A percentile compares a stretch with the other conserved stretches of the same genome.
Evolutionary conservation across 2,113 vertebrate species (phyloP).

Genomic region (Corythoichthys intestinalis): DNA sequence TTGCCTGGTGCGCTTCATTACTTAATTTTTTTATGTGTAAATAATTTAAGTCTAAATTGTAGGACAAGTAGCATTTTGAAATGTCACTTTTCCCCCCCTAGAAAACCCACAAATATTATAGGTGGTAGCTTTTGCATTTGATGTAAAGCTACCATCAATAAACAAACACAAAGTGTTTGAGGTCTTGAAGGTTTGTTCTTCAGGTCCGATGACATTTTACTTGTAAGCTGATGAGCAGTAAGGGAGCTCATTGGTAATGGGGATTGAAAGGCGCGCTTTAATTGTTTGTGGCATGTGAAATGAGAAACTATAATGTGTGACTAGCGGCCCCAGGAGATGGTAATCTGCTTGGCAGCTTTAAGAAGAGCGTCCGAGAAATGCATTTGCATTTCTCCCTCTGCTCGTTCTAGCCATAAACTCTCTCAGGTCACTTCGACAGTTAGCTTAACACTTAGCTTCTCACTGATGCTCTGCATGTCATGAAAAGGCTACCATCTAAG

Average conservation of each 20-base stretch:
- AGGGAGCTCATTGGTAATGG: conserved; percentile 14
- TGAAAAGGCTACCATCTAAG: too few relatives aligned
- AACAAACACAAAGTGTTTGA: neutral
- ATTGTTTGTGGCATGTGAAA: conserved; percentile 57
- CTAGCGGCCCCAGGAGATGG: conserved; percentile 68
- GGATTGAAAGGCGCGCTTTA: conserved; percentile 46
- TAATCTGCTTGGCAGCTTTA: conserved; percentile 59
- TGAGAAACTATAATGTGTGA: conserved; percentile 70
- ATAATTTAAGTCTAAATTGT: too few relatives aligned
- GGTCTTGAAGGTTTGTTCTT: conserved; percentile 1
- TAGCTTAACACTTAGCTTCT: too few relatives aligned
- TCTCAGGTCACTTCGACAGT: conserved; percentile 46
- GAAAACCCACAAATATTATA: too few relatives aligned
- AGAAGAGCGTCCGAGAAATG: conserved; percentile 46
- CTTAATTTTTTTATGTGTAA: too few relatives aligned
- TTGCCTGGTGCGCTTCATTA: too few relatives aligned
- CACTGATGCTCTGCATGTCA: too few relatives aligned
- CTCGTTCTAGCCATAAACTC: conserved; percentile 43
- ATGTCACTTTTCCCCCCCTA: too few relatives aligned
- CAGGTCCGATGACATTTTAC: conserved; percentile 12
- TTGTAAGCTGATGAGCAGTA: conserved; percentile 6
- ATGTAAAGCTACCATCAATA: neutral
- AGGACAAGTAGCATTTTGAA: too few relatives aligned
- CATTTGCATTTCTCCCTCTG: conserved; percentile 42
- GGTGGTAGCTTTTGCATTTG: too few relatives aligned